phyloP scores from a whole-genome alignment of 2,113 vertebrate species.

The Toxostoma redivivum region DNA sequence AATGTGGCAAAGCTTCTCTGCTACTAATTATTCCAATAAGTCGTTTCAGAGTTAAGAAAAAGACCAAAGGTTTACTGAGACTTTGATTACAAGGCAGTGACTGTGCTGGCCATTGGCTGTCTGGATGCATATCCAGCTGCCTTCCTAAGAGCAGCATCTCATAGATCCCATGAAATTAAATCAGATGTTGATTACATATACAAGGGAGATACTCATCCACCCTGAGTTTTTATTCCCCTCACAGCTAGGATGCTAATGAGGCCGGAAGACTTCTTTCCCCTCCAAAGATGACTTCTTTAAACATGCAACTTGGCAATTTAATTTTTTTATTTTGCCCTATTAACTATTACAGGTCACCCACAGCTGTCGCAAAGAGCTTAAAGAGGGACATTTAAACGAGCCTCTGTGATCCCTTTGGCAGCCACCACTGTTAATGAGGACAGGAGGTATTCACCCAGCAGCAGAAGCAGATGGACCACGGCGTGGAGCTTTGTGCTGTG shows the following conservation, averaged over 20 bases:
- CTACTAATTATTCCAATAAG: neutral
- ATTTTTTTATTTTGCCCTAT: slow-evolving; percentile 1
- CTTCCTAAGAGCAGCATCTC: neutral
- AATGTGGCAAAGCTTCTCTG: neutral
- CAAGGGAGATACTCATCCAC: slow-evolving; percentile 19
- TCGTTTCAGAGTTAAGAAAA: neutral
- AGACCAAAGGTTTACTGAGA: neutral
- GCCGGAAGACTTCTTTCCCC: neutral
- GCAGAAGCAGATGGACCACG: neutral
- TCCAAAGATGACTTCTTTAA: neutral
- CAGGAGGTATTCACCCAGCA: neutral
- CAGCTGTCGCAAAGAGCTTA: slow-evolving; percentile 19
- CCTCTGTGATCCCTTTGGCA: neutral
- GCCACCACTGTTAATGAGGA: neutral
- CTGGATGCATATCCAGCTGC: neutral
- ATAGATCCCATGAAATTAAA: neutral
- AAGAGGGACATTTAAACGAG: neutral
- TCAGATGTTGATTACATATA: neutral
- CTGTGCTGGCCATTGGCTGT: neutral
- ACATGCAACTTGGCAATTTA: neutral
- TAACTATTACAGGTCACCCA: neutral
- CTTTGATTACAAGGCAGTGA: neutral
- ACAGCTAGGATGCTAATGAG: slow-evolving; percentile 11
- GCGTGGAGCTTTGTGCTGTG: neutral
- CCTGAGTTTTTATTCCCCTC: neutral